phyloP scores from a whole-genome alignment of 1,140 invertebrate species.

The Cataglyphis hispanica region DNA sequence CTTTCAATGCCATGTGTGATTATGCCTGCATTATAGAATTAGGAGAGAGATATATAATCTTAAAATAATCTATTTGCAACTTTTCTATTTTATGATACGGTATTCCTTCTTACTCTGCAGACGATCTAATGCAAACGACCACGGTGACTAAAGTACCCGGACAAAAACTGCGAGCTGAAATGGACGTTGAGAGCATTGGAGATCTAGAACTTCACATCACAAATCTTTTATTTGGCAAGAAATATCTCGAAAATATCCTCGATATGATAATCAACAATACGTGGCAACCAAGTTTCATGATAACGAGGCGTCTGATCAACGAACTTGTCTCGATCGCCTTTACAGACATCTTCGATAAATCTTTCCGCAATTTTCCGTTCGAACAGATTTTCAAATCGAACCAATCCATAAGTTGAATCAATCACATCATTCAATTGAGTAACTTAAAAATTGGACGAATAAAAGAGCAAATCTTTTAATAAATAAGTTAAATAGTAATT shows the following conservation, averaged over 20 bases:
- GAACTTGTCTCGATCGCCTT: slow-evolving; percentile 93
- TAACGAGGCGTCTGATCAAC: slow-evolving; percentile 91
- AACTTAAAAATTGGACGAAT: background rate
- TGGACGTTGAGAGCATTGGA: slow-evolving; percentile 91
- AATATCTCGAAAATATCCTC: slow-evolving; percentile 89
- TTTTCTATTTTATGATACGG: no score
- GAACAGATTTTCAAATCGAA: slow-evolving; percentile 87
- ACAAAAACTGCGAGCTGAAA: slow-evolving; percentile 88
- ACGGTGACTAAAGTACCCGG: slow-evolving; percentile 88
- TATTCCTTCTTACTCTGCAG: slow-evolving; percentile 69
- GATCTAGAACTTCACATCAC: slow-evolving; percentile 92
- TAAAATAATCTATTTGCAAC: background rate
- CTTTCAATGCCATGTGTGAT: background rate
- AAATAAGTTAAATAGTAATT: background rate
- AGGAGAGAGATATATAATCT: background rate
- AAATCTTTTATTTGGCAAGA: slow-evolving; percentile 89
- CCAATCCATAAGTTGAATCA: background rate
- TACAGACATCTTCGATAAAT: slow-evolving; percentile 92
- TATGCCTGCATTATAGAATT: background rate
- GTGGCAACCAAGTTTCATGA: slow-evolving; percentile 92
- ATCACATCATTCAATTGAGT: background rate
- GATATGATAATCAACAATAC: slow-evolving; percentile 91
- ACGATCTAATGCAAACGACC: slow-evolving; percentile 89
- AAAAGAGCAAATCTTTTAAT: background rate
- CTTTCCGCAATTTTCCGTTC: slow-evolving; percentile 90